These are phyloP conservation scores for Yoshiicerus persimilis DNA, from an alignment of 1,140 invertebrate species.

Conservation along the genomic window DNA sequence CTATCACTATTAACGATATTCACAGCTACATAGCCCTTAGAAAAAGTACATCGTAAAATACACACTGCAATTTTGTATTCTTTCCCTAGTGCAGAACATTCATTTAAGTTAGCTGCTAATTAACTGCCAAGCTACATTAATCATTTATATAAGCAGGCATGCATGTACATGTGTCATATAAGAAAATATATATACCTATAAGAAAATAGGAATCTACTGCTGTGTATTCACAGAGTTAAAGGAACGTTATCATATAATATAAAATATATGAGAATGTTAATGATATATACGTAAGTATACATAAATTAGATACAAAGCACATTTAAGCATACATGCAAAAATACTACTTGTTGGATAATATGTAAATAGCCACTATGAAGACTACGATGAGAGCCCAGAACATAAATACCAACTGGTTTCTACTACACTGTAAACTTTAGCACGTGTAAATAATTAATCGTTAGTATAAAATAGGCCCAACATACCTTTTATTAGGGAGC, in stretches of 20 bases:
- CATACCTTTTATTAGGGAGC: background rate
- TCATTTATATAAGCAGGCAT: background rate
- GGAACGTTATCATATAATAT: background rate
- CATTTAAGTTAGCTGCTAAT: constrained; percentile 11
- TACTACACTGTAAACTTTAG: background rate
- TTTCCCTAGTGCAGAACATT: background rate
- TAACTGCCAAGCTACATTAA: background rate
- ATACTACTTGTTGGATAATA: background rate
- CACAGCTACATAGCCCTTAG: background rate
- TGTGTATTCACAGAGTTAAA: background rate
- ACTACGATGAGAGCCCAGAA: background rate
- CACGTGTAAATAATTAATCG: background rate
- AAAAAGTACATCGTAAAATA: background rate
- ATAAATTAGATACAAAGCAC: background rate
- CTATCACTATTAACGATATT: no score
- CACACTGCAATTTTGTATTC: background rate
- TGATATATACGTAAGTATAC: background rate
- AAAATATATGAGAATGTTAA: background rate
- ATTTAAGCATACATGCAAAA: background rate
- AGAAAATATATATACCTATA: no score
- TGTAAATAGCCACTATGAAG: background rate
- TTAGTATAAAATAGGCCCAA: background rate
- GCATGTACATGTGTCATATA: background rate
- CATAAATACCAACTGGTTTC: background rate
- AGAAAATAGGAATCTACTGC: no score